A percentile compares a stretch with the other conserved stretches of the same genome.
Evolutionary conservation across 1,140 invertebrate species (phyloP).

Genomic region (Aphaenogaster ashmeadi): DNA sequence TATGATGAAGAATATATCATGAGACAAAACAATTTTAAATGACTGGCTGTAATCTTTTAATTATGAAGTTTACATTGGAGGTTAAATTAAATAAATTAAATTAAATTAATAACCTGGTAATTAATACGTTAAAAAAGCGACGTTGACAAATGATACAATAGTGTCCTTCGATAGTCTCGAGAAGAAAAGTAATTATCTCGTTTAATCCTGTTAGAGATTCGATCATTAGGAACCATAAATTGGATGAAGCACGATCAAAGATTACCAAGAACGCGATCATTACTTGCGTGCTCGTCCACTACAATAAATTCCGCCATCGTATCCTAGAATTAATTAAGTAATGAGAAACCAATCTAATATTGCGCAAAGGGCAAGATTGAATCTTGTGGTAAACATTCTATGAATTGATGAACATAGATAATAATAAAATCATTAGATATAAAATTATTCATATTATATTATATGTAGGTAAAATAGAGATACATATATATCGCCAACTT

Average conservation of each 20-base stretch:
- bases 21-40: background rate
- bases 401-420: constrained; percentile 2
- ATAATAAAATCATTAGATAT: too few species aligned
- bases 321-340: constrained; percentile 50
- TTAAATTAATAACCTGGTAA: background rate
- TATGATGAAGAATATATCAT: background rate
- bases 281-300: constrained; percentile 42
- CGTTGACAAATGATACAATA: constrained; percentile 33
- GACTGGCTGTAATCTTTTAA: background rate
- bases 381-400: background rate
- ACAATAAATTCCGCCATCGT: constrained; percentile 59
- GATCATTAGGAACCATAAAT: constrained; percentile 67
- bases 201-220: constrained; percentile 58
- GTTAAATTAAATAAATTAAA: background rate
- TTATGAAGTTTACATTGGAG: background rate
- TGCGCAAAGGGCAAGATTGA: background rate
- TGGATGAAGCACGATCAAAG: constrained; percentile 58
- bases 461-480: background rate
- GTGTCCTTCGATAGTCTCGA: background rate
- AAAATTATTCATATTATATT: background rate
- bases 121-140: constrained; percentile 14
- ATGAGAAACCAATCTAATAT: constrained; percentile 67
- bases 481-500: background rate
- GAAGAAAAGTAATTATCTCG: constrained; percentile 65
- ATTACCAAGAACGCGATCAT: constrained; percentile 73